Percentiles rank a stretch among this genome's conserved stretches.
These are phyloP conservation scores for Crotalus viridis DNA, from an alignment of 2,113 vertebrate genomes.

Conservation along the genomic window DNA sequence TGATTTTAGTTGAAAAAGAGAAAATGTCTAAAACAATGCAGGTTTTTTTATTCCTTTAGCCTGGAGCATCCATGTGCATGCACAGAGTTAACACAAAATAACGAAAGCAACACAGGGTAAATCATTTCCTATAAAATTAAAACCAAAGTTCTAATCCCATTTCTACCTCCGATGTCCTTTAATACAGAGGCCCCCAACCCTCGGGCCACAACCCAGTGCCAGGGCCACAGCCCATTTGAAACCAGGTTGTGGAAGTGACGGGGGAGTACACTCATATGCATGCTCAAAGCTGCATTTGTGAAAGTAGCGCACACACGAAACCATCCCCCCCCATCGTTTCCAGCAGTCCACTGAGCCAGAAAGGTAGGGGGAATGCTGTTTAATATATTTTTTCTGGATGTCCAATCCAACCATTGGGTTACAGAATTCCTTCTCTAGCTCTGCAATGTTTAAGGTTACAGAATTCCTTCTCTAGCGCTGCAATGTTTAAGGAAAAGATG, in stretches of 20 bases:
- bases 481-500: not conserved
- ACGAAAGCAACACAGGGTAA: not conserved
- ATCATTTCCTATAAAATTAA: not conserved
- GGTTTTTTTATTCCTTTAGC: not conserved
- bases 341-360: not conserved
- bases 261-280: not conserved
- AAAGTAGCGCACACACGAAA: not conserved
- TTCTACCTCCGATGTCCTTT: not conserved
- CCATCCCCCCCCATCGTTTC: not conserved
- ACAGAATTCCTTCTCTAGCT: not conserved
- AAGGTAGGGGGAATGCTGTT: not conserved
- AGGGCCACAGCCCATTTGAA: not conserved
- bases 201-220: too few species aligned
- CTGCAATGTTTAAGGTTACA: not conserved
- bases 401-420: not conserved
- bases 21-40: not conserved
- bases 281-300: not conserved
- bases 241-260: not conserved
- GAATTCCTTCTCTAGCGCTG: not conserved
- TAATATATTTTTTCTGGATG: not conserved
- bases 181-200: not conserved
- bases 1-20: not conserved
- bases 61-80: not conserved
- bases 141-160: not conserved
- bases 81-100: not conserved